phyloP scores from a whole-genome alignment of 2,888 invertebrate genomes.

The Apantesis nais region DNA sequence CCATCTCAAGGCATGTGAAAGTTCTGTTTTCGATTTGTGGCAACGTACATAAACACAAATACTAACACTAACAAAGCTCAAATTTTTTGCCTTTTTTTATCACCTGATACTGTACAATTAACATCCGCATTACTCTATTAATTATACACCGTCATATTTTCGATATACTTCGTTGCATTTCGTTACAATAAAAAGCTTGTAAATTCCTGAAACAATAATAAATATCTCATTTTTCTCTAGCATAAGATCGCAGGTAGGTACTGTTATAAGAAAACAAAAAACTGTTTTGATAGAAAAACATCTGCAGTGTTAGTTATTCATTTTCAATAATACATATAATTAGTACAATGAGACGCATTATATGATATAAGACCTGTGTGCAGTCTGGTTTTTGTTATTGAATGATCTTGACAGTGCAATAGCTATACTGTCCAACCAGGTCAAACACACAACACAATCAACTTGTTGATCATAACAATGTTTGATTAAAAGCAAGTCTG shows the following conservation, averaged over 20 bases:
- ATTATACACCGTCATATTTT: not conserved
- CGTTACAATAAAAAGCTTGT: not conserved
- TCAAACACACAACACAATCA: not conserved
- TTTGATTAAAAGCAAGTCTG: not conserved
- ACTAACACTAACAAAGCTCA: not conserved
- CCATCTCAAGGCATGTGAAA: too few relatives aligned
- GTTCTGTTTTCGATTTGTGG: not conserved
- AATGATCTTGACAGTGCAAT: constrained; percentile 23
- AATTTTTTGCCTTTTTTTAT: not conserved
- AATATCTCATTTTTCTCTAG: too few relatives aligned
- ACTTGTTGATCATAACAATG: not conserved
- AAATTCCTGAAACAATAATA: not conserved
- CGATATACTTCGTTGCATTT: not conserved
- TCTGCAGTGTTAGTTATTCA: not conserved
- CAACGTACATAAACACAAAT: not conserved
- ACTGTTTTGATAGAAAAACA: not conserved
- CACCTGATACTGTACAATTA: not conserved
- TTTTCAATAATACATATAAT: not conserved
- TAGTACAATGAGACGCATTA: not conserved
- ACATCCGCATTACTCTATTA: not conserved
- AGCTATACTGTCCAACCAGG: constrained; percentile 9
- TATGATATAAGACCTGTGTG: not conserved
- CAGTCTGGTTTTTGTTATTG: constrained; percentile 1
- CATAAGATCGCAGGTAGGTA: too few relatives aligned
- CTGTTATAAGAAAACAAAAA: not conserved